These are phyloP conservation scores for Drosophila subobscura DNA, from an alignment of 1,140 invertebrate species.

Conservation along the genomic window DNA sequence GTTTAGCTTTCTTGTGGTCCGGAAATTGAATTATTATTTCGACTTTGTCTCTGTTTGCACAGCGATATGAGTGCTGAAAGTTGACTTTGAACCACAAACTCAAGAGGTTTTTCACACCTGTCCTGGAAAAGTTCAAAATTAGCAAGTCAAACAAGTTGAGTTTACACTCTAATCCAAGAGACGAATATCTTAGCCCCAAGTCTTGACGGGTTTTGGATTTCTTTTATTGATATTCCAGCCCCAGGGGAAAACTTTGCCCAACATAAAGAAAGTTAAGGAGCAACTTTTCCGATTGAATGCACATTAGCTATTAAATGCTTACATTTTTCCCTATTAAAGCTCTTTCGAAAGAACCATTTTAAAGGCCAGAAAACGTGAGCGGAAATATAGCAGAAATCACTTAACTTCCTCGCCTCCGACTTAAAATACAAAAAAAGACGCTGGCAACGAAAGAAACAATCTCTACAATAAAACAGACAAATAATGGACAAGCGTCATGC, in stretches of 20 bases:
- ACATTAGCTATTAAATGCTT: conserved; percentile 28
- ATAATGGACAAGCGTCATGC: conserved; percentile 40
- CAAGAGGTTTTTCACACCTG: conserved; percentile 36
- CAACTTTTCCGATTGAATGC: conserved; percentile 39
- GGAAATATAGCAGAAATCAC: conserved; percentile 43
- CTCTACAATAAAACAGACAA: conserved; percentile 26
- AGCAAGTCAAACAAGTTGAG: conserved; percentile 35
- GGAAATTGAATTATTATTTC: conserved; percentile 59
- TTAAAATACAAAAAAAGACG: conserved; percentile 29
- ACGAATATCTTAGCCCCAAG: not conserved
- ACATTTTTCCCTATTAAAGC: conserved; percentile 23
- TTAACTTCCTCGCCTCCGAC: conserved; percentile 41
- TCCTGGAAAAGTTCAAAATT: conserved; percentile 21
- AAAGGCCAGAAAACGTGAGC: not conserved
- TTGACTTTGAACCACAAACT: conserved; percentile 17
- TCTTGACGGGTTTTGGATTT: conserved; percentile 6
- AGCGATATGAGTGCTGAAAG: conserved; percentile 26
- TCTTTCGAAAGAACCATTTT: conserved; percentile 23
- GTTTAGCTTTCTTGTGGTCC: conserved; percentile 43
- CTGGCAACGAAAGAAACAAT: conserved; percentile 24
- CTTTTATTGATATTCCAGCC: conserved; percentile 17
- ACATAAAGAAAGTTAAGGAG: conserved; percentile 19
- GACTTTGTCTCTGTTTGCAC: conserved; percentile 21
- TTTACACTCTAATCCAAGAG: not conserved
- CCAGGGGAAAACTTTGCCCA: conserved; percentile 24